Evolutionary conservation across 2,113 vertebrate genomes (phyloP), one percentile per base, ranked within the genome.

Genomic region (Bombycilla garrulus): DNA sequence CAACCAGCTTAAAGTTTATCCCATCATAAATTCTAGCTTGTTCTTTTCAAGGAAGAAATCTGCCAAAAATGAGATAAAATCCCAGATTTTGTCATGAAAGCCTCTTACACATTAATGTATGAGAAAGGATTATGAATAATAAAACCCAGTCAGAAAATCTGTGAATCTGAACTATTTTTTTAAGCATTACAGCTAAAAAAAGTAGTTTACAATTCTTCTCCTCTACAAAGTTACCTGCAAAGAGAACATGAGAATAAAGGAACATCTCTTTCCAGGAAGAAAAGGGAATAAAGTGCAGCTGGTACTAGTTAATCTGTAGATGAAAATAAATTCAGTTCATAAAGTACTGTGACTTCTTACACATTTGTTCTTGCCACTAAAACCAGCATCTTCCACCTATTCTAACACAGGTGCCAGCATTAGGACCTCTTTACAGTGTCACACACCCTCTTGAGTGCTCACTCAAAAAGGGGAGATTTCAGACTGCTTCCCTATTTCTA

Each of bases 1-100:
- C 86, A 97, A 92, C 26, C 82, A 86, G 92, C 82, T 97, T 95
- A 96, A 93, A 82, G 48, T 76, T 93, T 83, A 95, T 92, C 90
- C 62, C 79, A 77, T 82, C 88, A 69, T 3, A 77, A 87, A 80
- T 58, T 80, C 76, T 66, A 88, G 62, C 50, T 90, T 92, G 90
- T 10, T 81, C 79, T 58, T 76, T 88, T 90, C 88, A 86, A 33
- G 23, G 50, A 92, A 93, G 40, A 70, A 86, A 88, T 65, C 45
- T 70, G 86, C 72, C 74, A 90, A 93, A 96, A 94, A 92, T 54
- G 66, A 93, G 90, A 92, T 70, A 65, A 90, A 96, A 85, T 23
- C 33, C 6, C 93, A 90, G 90, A 96, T 81, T 86, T 83, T 69
- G 16, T 61, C 50, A 77, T 21, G 35, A 94, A 97, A 96, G 95